Evolutionary conservation across 2,113 vertebrate genomes (phyloP).

Genomic region (Muscicapa adusta): DNA sequence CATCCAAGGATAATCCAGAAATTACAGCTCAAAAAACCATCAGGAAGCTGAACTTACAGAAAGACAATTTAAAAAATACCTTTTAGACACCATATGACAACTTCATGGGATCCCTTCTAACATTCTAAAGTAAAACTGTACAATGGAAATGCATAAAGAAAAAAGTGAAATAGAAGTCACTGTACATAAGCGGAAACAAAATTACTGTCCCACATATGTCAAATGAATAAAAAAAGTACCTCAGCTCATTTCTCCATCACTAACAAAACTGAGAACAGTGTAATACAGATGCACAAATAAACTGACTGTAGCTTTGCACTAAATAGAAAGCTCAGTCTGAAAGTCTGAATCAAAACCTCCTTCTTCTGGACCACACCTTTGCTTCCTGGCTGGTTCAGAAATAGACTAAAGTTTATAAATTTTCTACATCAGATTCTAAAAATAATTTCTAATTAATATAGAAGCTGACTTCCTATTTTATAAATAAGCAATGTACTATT

Average conservation of each 20-base stretch:
- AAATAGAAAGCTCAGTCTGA: neutral
- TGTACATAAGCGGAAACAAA: neutral
- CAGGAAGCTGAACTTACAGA: neutral
- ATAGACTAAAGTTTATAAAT: neutral
- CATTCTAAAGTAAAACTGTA: neutral
- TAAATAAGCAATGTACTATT: neutral
- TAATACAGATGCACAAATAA: neutral
- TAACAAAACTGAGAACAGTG: neutral
- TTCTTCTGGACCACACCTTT: neutral
- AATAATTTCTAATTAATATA: slow-evolving; percentile 18
- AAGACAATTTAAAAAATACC: neutral
- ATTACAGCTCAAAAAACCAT: neutral
- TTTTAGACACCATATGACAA: neutral
- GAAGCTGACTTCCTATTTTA: slow-evolving; percentile 30
- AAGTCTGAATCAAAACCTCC: neutral
- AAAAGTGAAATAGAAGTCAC: neutral
- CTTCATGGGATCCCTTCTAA: neutral
- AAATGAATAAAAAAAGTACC: neutral
- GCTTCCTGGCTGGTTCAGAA: neutral
- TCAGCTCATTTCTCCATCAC: neutral
- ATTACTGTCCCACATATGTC: neutral
- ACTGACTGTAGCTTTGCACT: neutral
- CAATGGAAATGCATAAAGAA: neutral
- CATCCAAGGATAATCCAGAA: neutral
- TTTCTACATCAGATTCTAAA: slow-evolving; percentile 4